These are phyloP conservation scores for Lasioglossum oenotherae DNA, from an alignment of 2,888 invertebrate species.

Conservation along the genomic window DNA sequence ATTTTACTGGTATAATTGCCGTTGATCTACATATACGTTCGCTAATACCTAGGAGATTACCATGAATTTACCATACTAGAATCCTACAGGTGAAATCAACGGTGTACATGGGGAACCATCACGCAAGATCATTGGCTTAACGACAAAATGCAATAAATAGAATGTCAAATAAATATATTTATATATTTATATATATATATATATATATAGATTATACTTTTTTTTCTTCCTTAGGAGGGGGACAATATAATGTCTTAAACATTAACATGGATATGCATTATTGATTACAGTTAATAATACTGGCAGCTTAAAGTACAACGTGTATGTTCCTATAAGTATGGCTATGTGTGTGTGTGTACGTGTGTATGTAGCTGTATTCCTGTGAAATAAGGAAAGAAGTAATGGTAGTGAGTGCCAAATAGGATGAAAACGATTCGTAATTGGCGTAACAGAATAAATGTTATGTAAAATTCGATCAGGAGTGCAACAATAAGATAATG, in stretches of 20 bases:
- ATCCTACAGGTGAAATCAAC: conserved; percentile 74
- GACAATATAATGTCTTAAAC: conserved; percentile 77
- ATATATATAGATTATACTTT: conserved; percentile 69
- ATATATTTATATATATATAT: conserved; percentile 37
- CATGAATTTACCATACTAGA: conserved; percentile 70
- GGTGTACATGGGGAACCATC: conserved; percentile 59
- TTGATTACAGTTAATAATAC: conserved; percentile 82
- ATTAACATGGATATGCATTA: conserved; percentile 81
- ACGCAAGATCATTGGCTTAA: conserved; percentile 60
- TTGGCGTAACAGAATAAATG: conserved; percentile 2
- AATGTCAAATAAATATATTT: conserved; percentile 75
- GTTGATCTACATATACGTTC: conserved; percentile 53
- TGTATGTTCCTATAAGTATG: conserved; percentile 30
- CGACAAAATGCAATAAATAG: conserved; percentile 71
- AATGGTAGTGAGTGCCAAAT: conserved; percentile 50
- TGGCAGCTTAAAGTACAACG: conserved; percentile 77
- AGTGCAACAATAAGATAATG: background rate
- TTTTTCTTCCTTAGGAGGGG: conserved; percentile 63
- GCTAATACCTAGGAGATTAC: conserved; percentile 68
- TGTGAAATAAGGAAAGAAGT: conserved; percentile 56
- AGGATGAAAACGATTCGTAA: background rate
- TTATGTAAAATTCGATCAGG: conserved; percentile 16
- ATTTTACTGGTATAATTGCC: conserved; percentile 43
- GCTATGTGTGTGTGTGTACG: background rate
- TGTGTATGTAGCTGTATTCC: background rate